phyloP scores from a whole-genome alignment of 2,797 vertebrate species.

The Sebastes taczanowskii region DNA sequence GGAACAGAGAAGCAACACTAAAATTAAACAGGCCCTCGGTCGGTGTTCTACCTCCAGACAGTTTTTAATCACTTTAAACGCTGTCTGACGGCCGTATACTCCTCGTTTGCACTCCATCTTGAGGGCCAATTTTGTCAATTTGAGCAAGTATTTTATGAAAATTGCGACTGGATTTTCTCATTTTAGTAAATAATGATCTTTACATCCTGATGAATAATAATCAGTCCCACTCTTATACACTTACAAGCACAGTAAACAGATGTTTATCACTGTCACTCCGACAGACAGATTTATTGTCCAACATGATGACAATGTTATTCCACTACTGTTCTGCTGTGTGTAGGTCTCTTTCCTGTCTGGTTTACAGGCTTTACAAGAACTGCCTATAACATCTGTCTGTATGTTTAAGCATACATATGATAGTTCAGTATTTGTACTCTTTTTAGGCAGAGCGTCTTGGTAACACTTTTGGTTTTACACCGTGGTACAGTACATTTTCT shows the following conservation, averaged over 20 bases:
- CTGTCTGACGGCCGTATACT: not conserved
- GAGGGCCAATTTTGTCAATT: not conserved
- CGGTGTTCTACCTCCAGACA: not conserved
- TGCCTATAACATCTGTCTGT: conserved; percentile 5
- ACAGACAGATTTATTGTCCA: not conserved
- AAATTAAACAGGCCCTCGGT: conserved; percentile 16
- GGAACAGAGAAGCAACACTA: conserved; percentile 31
- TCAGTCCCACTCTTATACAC: not conserved
- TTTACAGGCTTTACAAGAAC: conserved; percentile 27
- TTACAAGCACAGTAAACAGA: not conserved
- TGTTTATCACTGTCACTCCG: not conserved
- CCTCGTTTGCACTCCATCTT: not conserved
- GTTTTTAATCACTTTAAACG: conserved; percentile 3
- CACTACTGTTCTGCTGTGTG: not conserved
- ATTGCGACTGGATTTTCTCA: not conserved
- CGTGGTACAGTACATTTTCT: conserved; percentile 7
- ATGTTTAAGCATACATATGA: not conserved
- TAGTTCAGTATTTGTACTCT: not conserved
- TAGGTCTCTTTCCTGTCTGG: not conserved
- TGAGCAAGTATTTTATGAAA: not conserved
- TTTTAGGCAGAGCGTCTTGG: not conserved
- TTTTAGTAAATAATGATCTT: not conserved
- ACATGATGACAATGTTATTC: not conserved
- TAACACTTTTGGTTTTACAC: conserved; percentile 14
- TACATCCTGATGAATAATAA: not conserved